Evolutionary conservation across 2,888 invertebrate genomes (phyloP).

Genomic region (Chymomyza amoena): DNA sequence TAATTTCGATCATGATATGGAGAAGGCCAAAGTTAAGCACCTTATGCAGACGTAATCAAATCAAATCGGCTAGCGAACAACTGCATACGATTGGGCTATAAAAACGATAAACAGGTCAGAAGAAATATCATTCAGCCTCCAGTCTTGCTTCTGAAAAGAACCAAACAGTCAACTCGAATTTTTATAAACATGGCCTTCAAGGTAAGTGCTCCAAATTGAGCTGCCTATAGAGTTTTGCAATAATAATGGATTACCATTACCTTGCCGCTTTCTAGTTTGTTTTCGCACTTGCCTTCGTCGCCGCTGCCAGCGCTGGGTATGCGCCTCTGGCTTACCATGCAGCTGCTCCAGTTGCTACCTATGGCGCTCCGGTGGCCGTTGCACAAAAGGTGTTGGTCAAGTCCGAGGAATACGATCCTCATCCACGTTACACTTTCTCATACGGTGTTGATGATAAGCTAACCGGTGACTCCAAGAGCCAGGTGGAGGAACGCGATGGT

Average conservation of each 20-base stretch:
- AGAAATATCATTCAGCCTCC: constrained; percentile 67
- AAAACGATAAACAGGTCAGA: constrained; percentile 50
- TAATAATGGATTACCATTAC: constrained; percentile 37
- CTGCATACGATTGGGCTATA: constrained; percentile 54
- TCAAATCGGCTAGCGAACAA: constrained; percentile 45
- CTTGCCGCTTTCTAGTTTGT: constrained; percentile 58
- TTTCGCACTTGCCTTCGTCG: constrained; percentile 72
- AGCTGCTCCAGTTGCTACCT: constrained; percentile 60
- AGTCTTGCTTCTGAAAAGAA: constrained; percentile 68
- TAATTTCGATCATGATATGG: constrained; percentile 71
- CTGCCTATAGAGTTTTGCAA: background rate
- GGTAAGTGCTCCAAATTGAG: constrained; percentile 47
- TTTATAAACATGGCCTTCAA: constrained; percentile 72
- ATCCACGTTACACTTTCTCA: constrained; percentile 76
- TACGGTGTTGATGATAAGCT: constrained; percentile 76
- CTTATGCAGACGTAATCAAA: constrained; percentile 48
- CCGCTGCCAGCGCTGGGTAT: constrained; percentile 74
- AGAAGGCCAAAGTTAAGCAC: constrained; percentile 66
- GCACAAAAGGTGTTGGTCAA: constrained; percentile 45
- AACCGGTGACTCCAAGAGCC: constrained; percentile 78
- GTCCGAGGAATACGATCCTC: constrained; percentile 74
- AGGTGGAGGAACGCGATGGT: constrained; percentile 77
- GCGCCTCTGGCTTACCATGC: constrained; percentile 57
- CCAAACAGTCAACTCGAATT: constrained; percentile 32
- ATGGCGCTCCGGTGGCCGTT: constrained; percentile 43